These are phyloP conservation scores for Labroides dimidiatus DNA, from an alignment of 2,797 vertebrate species.

Conservation along the genomic window DNA sequence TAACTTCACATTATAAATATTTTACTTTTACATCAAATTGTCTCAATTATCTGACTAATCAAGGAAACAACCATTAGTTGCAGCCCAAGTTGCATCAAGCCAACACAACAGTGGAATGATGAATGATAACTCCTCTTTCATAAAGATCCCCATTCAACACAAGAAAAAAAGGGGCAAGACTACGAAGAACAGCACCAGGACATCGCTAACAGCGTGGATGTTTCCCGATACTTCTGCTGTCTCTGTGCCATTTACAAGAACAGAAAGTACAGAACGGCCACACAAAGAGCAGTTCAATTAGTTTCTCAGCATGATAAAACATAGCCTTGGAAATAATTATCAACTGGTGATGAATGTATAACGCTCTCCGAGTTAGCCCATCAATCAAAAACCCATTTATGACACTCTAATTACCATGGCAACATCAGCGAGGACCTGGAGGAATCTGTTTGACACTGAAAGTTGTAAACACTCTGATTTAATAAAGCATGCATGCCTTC, in stretches of 20 bases:
- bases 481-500: constrained; percentile 82
- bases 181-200: background rate
- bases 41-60: no score
- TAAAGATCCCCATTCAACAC: background rate
- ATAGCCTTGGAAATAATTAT: constrained; percentile 39
- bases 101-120: background rate
- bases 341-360: constrained; percentile 30
- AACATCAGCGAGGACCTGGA: constrained; percentile 65
- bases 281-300: constrained; percentile 3
- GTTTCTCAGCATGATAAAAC: constrained; percentile 16
- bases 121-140: background rate
- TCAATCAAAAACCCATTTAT: constrained; percentile 42
- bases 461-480: constrained; percentile 85
- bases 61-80: background rate
- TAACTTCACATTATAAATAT: no score
- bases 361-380: constrained; percentile 26
- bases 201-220: background rate
- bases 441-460: constrained; percentile 77
- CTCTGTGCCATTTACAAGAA: background rate
- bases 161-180: background rate
- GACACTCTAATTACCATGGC: constrained; percentile 61
- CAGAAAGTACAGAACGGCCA: background rate
- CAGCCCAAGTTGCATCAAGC: background rate
- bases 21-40: no score
- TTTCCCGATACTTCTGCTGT: background rate